Base-by-base conservation (phyloP, 2,888 invertebrate species). In the Lagria hirta region DNA sequence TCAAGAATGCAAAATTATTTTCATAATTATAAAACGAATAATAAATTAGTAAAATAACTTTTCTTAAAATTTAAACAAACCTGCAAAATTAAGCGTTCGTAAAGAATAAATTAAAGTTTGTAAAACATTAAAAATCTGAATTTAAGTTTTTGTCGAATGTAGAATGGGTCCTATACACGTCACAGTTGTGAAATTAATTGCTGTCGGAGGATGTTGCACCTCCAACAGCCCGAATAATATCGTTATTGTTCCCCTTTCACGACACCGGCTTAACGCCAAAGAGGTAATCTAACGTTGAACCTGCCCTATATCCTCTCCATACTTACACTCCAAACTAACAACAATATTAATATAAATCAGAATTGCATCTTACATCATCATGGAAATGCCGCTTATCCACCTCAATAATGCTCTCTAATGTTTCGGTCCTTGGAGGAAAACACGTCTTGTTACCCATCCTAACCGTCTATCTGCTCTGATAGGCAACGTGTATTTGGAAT, bases 291-390 rank as follows among this genome's bases (percentile, higher is more conserved):
- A 47, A 40, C 33, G 32, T 42, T 44, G 29, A 49, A 41, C 38
- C 47, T 22, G 38, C 26, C 30, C 44, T 29, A 36, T 38, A 41
- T 41, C 43, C 42, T 40, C 40, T 36, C 34, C 46, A 12, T 27
- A 34, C 36, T 45, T 46, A 46, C 43, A 41, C 26, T 48, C n/a
- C n/a, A 48, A 48, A 48, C 49, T 46, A 54, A 48, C 47, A 47
- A 47, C 48, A 43, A 45, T 51, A 52, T 54, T 52, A 54, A 54
- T 52, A 52, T 48, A 54, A 52, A 54, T 52, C 51, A 51, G 50
- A 49, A 51, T 38, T 16, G 46, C 38, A 42, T 42, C 48, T 42
- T 35, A 46, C 32, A 29, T 37, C 45, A 26, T 42, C 29, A 50
- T 46, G 53, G 43, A 44, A 26, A 32, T 45, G 35, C 24, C 41